Evolutionary conservation across 2,888 invertebrate genomes (phyloP).

Genomic region (Tridacna crocea): DNA sequence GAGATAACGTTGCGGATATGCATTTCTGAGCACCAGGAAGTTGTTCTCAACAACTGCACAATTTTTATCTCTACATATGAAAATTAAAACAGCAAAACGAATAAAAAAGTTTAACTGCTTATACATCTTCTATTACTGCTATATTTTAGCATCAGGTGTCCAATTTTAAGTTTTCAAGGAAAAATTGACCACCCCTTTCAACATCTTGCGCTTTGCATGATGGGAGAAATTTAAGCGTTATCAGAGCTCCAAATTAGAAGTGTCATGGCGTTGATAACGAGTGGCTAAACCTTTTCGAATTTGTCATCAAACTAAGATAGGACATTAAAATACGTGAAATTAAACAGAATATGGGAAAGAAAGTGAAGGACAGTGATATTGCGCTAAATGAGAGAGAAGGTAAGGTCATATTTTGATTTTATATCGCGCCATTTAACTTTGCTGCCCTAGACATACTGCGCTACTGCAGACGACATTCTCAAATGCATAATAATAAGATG

Average conservation of each 20-base stretch:
- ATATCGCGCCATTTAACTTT: not conserved
- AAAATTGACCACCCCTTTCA: no score
- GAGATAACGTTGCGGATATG: no score
- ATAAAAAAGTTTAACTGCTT: no score
- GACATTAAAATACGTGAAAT: not conserved
- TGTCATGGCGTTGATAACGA: slow-evolving; percentile 10
- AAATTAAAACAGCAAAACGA: no score
- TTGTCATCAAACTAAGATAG: not conserved
- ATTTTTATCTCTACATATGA: no score
- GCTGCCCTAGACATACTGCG: not conserved
- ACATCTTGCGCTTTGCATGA: no score
- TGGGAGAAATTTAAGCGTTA: not conserved
- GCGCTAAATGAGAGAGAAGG: slow-evolving; percentile 33
- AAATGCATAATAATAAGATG: no score
- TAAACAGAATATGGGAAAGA: slow-evolving; percentile 39
- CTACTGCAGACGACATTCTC: not conserved
- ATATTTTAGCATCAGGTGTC: no score
- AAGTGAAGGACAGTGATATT: slow-evolving; percentile 36
- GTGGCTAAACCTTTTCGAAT: not conserved
- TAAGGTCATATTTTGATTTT: slow-evolving; percentile 15
- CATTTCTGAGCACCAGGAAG: no score
- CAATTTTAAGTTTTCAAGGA: no score
- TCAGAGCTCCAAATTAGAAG: slow-evolving; percentile 2
- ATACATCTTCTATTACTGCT: no score
- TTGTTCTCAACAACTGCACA: no score